Evolutionary conservation across 2,888 invertebrate genomes (phyloP).

Genomic region (Exocentrus adspersus): DNA sequence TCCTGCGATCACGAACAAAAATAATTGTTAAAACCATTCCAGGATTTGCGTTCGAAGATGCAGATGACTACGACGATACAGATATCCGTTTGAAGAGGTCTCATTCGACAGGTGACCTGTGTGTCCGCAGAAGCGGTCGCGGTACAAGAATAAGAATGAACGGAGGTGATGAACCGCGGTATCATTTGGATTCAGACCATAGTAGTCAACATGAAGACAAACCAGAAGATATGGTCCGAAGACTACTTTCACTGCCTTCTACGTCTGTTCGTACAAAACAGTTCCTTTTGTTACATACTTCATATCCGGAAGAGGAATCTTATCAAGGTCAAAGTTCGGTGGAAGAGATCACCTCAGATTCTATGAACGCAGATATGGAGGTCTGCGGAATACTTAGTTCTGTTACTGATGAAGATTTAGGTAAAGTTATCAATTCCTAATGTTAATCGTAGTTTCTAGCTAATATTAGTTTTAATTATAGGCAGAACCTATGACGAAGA

Average conservation of each 20-base stretch:
- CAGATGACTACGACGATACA: slow-evolving; percentile 60
- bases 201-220: slow-evolving; percentile 66
- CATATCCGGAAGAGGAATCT: slow-evolving; percentile 57
- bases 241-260: slow-evolving; percentile 61
- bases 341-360: slow-evolving; percentile 65
- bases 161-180: slow-evolving; percentile 62
- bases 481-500: slow-evolving; percentile 52
- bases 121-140: slow-evolving; percentile 58
- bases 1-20: not conserved
- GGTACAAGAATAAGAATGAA: slow-evolving; percentile 56
- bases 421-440: no score
- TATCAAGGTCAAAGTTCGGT: slow-evolving; percentile 64
- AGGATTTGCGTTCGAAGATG: slow-evolving; percentile 58
- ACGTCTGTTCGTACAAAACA: slow-evolving; percentile 58
- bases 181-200: slow-evolving; percentile 66
- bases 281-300: slow-evolving; percentile 57
- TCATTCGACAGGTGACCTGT: slow-evolving; percentile 66
- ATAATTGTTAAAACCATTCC: not conserved
- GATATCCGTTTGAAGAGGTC: slow-evolving; percentile 62
- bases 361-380: slow-evolving; percentile 65
- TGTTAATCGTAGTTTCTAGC: no score
- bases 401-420: slow-evolving; percentile 56
- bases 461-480: slow-evolving; percentile 21
- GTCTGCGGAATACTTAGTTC: slow-evolving; percentile 64
- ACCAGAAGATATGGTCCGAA: slow-evolving; percentile 64